Conservation (phyloP, 2,888 invertebrate species). For the Pristionchus exspectatus region DNA sequence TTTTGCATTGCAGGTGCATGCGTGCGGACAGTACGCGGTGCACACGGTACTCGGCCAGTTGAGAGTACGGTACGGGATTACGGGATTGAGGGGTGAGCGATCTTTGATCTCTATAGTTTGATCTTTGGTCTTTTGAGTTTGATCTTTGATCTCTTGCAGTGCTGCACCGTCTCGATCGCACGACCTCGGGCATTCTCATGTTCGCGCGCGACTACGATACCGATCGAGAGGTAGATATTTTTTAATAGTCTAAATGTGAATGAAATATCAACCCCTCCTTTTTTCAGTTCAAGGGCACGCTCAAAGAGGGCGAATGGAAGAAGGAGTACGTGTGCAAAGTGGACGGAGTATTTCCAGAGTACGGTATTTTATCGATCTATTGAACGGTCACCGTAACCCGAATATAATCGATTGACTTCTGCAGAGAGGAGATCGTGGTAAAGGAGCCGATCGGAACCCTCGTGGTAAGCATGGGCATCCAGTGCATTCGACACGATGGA, state of each 20-base stretch:
- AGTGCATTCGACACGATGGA: conserved; percentile 93
- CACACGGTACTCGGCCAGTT: conserved; percentile 97
- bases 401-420: background rate
- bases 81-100: conserved; percentile 70
- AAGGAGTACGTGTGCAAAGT: conserved; percentile 97
- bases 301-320: conserved; percentile 91
- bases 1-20: conserved; percentile 84
- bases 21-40: conserved; percentile 97
- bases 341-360: conserved; percentile 94
- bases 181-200: conserved; percentile 94
- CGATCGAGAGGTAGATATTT: conserved; percentile 84
- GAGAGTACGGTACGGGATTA: conserved; percentile 91
- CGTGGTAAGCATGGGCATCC: conserved; percentile 93
- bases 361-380: conserved; percentile 79
- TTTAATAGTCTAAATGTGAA: background rate
- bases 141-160: conserved; percentile 62
- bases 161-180: conserved; percentile 85
- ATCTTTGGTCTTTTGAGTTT: background rate
- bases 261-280: background rate
- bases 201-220: conserved; percentile 95
- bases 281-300: conserved; percentile 91
- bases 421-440: conserved; percentile 74
- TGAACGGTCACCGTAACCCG: background rate
- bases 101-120: background rate
- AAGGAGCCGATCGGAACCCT: conserved; percentile 75